Evolutionary conservation across 2,888 invertebrate genomes (phyloP), one percentile per base, ranked within the genome.

Genomic region (Bibio marci): DNA sequence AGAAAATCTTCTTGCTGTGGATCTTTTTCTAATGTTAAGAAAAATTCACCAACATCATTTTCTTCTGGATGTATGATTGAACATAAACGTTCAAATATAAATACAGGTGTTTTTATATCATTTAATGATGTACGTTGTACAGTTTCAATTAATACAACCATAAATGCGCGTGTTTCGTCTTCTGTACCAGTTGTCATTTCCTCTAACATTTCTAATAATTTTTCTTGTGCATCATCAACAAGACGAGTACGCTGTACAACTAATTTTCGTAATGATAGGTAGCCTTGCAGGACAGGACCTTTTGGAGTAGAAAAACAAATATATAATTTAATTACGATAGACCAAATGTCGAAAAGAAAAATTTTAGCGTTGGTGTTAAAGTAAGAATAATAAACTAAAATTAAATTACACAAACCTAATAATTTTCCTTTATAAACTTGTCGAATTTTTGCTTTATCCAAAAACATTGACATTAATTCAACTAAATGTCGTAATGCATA

Each of bases 1-100:
- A 98, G 70, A 63, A 95, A 98, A 66, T 98, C 97, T 63, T 98
- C 98, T 54, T 98, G 97, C 51, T 95, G 95, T 1, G 94, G 87
- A 66, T 98, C 98, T 57, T 98, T 98, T 56, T 97, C 97, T 5
- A 98, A 67, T 0, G 88, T 87, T 43, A 98, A 71, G 68, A 88
- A 88, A 66, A 97, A 97, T 60, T 97, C 95, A 0, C 90, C 90
- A 3, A 91, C 81, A 54, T 94, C 94, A 54, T 92, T 94, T 61
- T 95, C 94, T 56, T 95, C 94, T 0, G 92, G 95, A 57, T 91
- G 90, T 48, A 98, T 95, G 45, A 95, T 91, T 15, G 92, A 94
- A 56, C 95, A 95, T 3, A 97, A 72, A 30, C 95, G 70, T 63
- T 97, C 97, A 58, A 95, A 97, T 45, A 97, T 91, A 57, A 97